These are phyloP conservation scores for Malthinus flaveolus DNA, from an alignment of 2,888 invertebrate genomes.

Conservation along the genomic window DNA sequence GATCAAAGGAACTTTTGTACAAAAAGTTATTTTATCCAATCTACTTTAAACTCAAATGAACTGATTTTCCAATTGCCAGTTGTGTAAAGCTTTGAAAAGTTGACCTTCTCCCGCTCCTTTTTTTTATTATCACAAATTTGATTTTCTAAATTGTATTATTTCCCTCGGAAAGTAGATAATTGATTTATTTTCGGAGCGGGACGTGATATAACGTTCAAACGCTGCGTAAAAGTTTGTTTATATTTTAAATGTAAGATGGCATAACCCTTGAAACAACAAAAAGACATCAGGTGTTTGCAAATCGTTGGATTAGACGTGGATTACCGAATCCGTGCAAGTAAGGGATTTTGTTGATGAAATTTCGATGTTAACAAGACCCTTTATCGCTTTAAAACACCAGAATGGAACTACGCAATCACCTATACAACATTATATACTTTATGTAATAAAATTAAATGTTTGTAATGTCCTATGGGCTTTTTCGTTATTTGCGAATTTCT, in stretches of 20 bases:
- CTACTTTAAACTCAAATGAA: slow-evolving; percentile 19
- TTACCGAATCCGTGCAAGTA: slow-evolving; percentile 18
- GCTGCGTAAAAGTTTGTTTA: too few relatives aligned
- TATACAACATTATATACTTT: too few relatives aligned
- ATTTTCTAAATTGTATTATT: too few relatives aligned
- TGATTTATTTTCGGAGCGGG: too few relatives aligned
- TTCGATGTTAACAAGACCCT: slow-evolving; percentile 26
- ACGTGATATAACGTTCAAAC: too few relatives aligned
- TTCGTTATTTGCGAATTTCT: too few relatives aligned
- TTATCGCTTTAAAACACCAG: slow-evolving; percentile 22
- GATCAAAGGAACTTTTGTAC: slow-evolving; percentile 16
- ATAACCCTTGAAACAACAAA: slow-evolving; percentile 13
- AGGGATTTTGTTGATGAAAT: slow-evolving; percentile 24
- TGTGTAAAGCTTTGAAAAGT: slow-evolving; percentile 8
- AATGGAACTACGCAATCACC: slow-evolving; percentile 14
- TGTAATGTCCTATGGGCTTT: too few relatives aligned
- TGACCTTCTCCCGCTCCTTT: not conserved
- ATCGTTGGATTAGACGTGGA: slow-evolving; percentile 23
- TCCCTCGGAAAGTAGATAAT: too few relatives aligned
- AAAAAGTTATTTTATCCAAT: slow-evolving; percentile 13
- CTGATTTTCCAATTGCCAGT: slow-evolving; percentile 21
- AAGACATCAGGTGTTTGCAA: slow-evolving; percentile 23
- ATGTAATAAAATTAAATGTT: too few relatives aligned
- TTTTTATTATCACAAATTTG: not conserved
- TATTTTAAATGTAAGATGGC: not conserved